Conservation (phyloP, 2,888 invertebrate genomes). For the Muschampia plurimacula region DNA sequence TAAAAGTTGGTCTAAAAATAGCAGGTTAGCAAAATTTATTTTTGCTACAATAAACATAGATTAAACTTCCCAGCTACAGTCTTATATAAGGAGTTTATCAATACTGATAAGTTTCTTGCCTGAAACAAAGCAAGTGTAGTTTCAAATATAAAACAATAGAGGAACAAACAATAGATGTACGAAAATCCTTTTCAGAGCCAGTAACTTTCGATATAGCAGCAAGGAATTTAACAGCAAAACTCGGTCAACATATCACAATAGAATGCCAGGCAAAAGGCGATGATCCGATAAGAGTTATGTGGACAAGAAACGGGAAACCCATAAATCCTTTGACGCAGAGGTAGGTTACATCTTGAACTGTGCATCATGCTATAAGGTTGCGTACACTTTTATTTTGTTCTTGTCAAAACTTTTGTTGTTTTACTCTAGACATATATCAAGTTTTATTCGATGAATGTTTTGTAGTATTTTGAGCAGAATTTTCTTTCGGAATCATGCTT, state of each 20-base stretch:
- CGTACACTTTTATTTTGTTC: constrained; percentile 7
- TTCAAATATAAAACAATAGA: constrained; percentile 12
- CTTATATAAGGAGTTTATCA: constrained; percentile 4
- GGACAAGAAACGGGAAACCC: constrained; percentile 91
- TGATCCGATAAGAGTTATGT: constrained; percentile 92
- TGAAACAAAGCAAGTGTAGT: constrained; percentile 8
- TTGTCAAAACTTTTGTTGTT: constrained; percentile 23
- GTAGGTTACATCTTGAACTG: constrained; percentile 51
- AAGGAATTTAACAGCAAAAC: constrained; percentile 91
- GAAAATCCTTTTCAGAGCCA: constrained; percentile 85
- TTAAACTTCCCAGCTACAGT: not conserved
- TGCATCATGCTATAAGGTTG: constrained; percentile 2
- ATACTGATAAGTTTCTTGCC: not conserved
- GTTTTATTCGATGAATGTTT: not conserved
- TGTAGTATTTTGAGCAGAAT: not conserved
- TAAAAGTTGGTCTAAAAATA: not conserved
- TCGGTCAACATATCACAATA: constrained; percentile 90
- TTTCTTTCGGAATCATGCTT: not conserved
- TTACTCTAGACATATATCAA: not conserved
- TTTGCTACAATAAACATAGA: not conserved
- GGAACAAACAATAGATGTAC: constrained; percentile 23
- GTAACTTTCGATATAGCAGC: constrained; percentile 90
- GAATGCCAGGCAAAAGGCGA: constrained; percentile 94
- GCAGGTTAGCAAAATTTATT: not conserved
- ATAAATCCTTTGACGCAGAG: constrained; percentile 86